Evolutionary conservation across 2,113 vertebrate species (phyloP).

Genomic region (Cacatua alba): DNA sequence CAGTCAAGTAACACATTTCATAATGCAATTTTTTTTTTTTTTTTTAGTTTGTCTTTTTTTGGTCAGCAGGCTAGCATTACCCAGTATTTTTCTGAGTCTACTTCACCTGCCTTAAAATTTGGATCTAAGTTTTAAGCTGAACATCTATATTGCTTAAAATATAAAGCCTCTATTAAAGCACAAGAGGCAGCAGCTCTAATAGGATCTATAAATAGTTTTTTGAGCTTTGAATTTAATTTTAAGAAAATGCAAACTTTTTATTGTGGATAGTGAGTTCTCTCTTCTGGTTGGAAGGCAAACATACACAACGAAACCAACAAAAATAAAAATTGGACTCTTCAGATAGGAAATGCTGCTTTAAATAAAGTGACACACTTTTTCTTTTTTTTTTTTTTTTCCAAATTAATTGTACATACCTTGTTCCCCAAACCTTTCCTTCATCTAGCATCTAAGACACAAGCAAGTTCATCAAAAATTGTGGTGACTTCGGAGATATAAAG

Average conservation of each 20-base stretch:
- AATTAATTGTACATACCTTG: background rate
- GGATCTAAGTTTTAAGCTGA: background rate
- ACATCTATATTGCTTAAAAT: background rate
- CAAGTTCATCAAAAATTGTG: background rate
- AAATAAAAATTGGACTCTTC: background rate
- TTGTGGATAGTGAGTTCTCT: background rate
- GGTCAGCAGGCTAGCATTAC: background rate
- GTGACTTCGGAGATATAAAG: background rate
- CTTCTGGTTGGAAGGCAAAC: background rate
- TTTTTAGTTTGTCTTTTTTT: background rate
- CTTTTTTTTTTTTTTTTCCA: background rate
- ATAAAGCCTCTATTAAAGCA: background rate
- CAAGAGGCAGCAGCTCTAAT: background rate
- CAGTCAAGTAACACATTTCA: background rate
- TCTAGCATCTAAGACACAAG: background rate
- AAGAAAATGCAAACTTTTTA: background rate
- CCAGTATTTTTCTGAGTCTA: background rate
- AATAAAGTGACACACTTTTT: background rate
- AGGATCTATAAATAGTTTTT: background rate
- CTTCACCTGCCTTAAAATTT: background rate
- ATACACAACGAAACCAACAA: background rate
- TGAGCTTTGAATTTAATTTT: background rate
- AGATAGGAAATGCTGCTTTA: background rate
- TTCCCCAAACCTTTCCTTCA: background rate
- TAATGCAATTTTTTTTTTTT: background rate